Conservation (phyloP, 2,797 vertebrate genomes). For the Remorina albescens region DNA sequence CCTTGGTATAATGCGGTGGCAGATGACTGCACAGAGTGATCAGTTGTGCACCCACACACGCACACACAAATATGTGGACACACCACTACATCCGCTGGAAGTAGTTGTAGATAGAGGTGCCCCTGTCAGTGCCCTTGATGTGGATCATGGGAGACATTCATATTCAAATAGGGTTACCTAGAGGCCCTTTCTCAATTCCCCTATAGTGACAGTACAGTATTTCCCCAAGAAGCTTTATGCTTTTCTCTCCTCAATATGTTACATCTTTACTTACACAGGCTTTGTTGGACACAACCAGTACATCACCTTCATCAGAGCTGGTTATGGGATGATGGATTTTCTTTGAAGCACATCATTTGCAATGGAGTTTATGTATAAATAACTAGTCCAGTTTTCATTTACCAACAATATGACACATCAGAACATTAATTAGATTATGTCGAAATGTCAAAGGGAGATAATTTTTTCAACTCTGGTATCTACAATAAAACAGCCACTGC, state of each 20-base stretch:
- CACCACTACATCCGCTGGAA: constrained; percentile 49
- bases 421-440: constrained; percentile 47
- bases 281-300: constrained; percentile 57
- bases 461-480: constrained; percentile 49
- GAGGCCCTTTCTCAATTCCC: constrained; percentile 51
- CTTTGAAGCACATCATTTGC: constrained; percentile 6
- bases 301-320: constrained; percentile 48
- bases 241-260: constrained; percentile 53
- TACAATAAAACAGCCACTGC: constrained; percentile 59
- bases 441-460: constrained; percentile 52
- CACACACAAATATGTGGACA: constrained; percentile 37
- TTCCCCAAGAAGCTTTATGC: constrained; percentile 52
- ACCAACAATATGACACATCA: constrained; percentile 22
- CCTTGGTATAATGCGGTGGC: constrained; percentile 82
- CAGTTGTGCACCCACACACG: constrained; percentile 47
- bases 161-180: constrained; percentile 79
- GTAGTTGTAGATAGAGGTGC: constrained; percentile 72
- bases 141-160: constrained; percentile 78
- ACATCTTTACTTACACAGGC: constrained; percentile 67
- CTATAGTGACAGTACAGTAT: constrained; percentile 42
- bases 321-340: constrained; percentile 48
- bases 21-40: constrained; percentile 78
- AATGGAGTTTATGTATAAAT: neutral
- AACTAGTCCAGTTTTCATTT: constrained; percentile 49
- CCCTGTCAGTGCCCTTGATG: constrained; percentile 79